Base-by-base conservation (phyloP, 53 echinoderm and acorn worm genomes). In the Crossaster papposus region DNA sequence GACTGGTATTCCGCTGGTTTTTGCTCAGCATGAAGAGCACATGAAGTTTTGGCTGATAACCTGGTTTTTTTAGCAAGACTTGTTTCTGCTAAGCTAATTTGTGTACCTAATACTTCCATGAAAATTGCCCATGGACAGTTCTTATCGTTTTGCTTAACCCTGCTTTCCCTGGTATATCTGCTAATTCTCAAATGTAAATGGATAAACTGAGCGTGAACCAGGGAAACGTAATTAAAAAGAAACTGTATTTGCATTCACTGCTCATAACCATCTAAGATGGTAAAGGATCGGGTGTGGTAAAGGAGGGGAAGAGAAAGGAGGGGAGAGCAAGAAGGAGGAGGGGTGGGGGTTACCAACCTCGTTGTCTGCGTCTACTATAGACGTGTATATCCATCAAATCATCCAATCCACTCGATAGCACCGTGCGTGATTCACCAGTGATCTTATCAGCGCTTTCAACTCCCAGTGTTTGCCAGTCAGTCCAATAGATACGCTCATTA, bases 381-480 rank as follows among this genome's bases (percentile, higher is more conserved):
- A 94, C 89, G 36, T 95, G 95, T 30, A 97, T 91, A 70, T 97
- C 97, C 93, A 93, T 97, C 72, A 97, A 58, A 33, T 91, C 90
- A 64, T 95, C 95, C 63, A 97, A 79, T 11, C 91, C 95, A 17
- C 30, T 62, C 23, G 88, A 80, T 36, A 97, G 65, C 22, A 87
- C 81, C 18, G 88, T 80, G 13, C 94, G 79, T 2, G 83, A 70
- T 3, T 70, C 78, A 3, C 95, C 97, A 26, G 93, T 91, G 65
- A 55, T 65, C 90, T 97, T 97, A 23, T 91, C 89, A 18, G 92
- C 97, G 32, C 91, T 81, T 51, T 95, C 80, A 31, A 97, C 79
- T 44, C 82, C 88, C 63, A 89, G 89, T 7, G 83, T 90, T 34
- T 92, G 79, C 97, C 97, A 97, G 81, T 97, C 97, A 17, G 97